A percentile compares a stretch with the other conserved stretches of the same genome.
phyloP scores from a whole-genome alignment of 1,140 invertebrate species.

The Sycobia sp. region DNA sequence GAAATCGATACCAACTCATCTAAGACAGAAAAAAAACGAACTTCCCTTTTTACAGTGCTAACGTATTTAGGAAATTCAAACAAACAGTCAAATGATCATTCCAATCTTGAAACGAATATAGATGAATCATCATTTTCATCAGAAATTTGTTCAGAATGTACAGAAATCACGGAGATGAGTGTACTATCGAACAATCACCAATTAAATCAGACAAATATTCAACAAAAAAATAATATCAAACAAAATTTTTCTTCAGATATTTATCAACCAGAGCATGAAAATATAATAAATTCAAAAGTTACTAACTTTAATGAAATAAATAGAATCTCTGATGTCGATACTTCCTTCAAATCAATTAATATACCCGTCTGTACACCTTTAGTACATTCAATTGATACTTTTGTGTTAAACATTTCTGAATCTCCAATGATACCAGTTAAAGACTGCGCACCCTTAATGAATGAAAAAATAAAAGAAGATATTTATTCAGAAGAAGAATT shows the following conservation, averaged over 20 bases:
- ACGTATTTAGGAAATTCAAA: not conserved
- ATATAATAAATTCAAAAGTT: constrained; percentile 4
- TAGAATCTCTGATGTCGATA: constrained; percentile 1
- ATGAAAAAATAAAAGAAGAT: constrained; percentile 14
- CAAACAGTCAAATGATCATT: not conserved
- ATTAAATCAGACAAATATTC: too few species aligned
- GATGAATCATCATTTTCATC: constrained; percentile 21
- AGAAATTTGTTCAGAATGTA: not conserved
- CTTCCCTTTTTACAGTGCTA: constrained; percentile 15
- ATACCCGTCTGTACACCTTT: too few species aligned
- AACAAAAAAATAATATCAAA: constrained; percentile 1
- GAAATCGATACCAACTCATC: not conserved
- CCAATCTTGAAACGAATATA: not conserved
- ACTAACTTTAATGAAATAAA: constrained; percentile 1
- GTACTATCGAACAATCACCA: too few species aligned
- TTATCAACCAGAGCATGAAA: too few species aligned
- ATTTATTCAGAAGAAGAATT: not conserved
- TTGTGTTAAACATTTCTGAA: constrained; percentile 51
- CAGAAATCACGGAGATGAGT: not conserved
- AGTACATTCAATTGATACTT: constrained; percentile 37
- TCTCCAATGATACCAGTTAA: constrained; percentile 42
- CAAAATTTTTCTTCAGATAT: not conserved
- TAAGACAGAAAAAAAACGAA: constrained; percentile 12
- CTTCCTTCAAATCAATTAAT: constrained; percentile 20
- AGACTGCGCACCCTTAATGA: constrained; percentile 19